Evolutionary conservation across 2,888 invertebrate genomes (phyloP), one percentile per base, ranked within the genome.

Genomic region (Nomada goodeniana): DNA sequence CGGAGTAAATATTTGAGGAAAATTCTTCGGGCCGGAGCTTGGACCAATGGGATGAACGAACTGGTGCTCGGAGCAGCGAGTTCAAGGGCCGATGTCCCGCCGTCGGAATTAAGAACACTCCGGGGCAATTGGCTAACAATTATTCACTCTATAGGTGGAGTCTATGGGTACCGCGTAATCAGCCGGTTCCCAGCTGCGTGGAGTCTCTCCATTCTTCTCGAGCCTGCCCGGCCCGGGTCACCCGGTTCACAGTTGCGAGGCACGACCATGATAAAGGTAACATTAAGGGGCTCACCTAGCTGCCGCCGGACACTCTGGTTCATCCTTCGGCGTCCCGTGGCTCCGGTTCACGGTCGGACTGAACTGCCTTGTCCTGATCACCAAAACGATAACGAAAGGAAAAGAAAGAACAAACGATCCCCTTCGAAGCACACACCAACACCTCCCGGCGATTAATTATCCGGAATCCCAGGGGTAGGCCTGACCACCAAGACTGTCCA

Each of bases 71-170:
- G 18, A 18, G n/a, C 18, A 11, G 36, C 18, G 76, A 61, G 79
- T 57, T 79, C 76, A 65, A 79, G 69, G 68, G 44, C 50, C 64
- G 44, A 53, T 59, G 65, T 65, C 53, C 15, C 42, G 36, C 20
- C 64, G 36, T 2, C 55, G 29, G 65, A 59, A 71, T 65, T 61
- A 80, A 76, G 65, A 76, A 76, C 47, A 18, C 70, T 76, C 13
- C 29, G 26, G 7, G 50, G 29, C 59, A 59, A 70, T 80, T 71
- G 63, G 26, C 11, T 50, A 7, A 47, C 59, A 18, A 69, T 69
- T 29, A 57, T 44, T 11, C 5, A 1, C 20, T 67, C 4, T 42
- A 1, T n/a, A 36, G 36, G 36, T 36, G 36, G 36, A 36, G 7
- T 29, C 7, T 36, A 36, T 36, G 36, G 36, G 36, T 36, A 36